Conservation (phyloP, 1,140 invertebrate genomes). For the Oedothorax gibbosus region DNA sequence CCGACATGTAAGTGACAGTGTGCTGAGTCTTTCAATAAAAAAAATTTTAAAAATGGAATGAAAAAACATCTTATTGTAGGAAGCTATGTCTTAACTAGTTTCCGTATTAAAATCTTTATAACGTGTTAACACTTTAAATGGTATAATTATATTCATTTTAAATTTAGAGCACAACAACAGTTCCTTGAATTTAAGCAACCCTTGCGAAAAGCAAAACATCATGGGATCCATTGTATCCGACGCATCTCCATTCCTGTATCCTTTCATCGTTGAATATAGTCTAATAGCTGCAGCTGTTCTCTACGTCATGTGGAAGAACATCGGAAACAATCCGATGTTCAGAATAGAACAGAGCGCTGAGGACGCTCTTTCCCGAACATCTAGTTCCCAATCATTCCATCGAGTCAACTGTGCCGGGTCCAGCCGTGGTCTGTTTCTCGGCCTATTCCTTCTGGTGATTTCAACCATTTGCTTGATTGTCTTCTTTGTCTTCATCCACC, state of each 20-base stretch:
- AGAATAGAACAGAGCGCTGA: slow-evolving; percentile 48
- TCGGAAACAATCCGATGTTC: slow-evolving; percentile 67
- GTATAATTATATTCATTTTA: too few species aligned
- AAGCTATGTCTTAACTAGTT: too few species aligned
- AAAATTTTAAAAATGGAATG: too few species aligned
- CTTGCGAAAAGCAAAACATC: slow-evolving; percentile 64
- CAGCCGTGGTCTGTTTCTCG: slow-evolving; percentile 89
- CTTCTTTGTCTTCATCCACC: slow-evolving; percentile 90
- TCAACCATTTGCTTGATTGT: slow-evolving; percentile 91
- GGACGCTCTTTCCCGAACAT: slow-evolving; percentile 52
- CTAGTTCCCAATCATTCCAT: slow-evolving; percentile 53
- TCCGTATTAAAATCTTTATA: too few species aligned
- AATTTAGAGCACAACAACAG: slow-evolving; percentile 36
- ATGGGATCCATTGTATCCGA: slow-evolving; percentile 80
- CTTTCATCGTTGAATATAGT: slow-evolving; percentile 97
- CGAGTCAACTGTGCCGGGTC: slow-evolving; percentile 84
- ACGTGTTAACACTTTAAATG: too few species aligned
- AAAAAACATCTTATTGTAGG: too few species aligned
- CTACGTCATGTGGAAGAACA: slow-evolving; percentile 97
- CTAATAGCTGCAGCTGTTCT: slow-evolving; percentile 95
- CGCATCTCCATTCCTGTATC: slow-evolving; percentile 91
- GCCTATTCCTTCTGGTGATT: slow-evolving; percentile 85
- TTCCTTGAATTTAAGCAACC: slow-evolving; percentile 75
- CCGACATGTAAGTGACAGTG: too few species aligned
- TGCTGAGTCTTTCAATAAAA: too few species aligned